Base-by-base conservation (phyloP, 2,113 vertebrate species). In the Calyptommatus sinebrachiatus region DNA sequence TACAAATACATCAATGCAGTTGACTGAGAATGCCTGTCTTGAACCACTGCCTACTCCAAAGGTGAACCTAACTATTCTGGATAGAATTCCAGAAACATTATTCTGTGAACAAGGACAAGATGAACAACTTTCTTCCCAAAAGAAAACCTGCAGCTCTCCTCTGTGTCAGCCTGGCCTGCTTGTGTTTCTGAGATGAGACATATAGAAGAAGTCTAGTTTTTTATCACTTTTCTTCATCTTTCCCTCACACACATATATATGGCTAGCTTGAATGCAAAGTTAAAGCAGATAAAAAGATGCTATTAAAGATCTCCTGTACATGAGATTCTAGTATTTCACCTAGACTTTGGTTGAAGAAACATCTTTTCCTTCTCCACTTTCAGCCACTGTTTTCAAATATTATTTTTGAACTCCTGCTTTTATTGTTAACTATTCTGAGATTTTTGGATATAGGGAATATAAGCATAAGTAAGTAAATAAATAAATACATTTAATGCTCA, bases 1-100 rank as follows among this genome's bases (percentile, higher is more conserved):
- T 53, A 31, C 46, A 81, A 81, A 67, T 26, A 41, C 35, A 50
- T 67, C 60, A 81, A 81, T 72, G 75, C 26, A 75, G 29, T 26
- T 81, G 48, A 57, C 72, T 75, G 7, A 63, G 63, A 60, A 80
- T 80, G 20, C 74, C 41, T 24, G 11, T 24, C 63, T 21, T 68
- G 50, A 70, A 70, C 46, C 22, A 24, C 48, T 78, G 76, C 66
- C 65, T 69, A 20, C 4, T 72, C 72, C 46, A 74, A 50, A 80
- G 67, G 71, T 74, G 79, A 18, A 7, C 46, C 53, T n/a, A 81
- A 26, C 79, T 50, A 69, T 65, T 24, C 45, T 71, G 45, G 24
- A 71, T 1, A 69, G 53, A 29, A 46, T 69, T 24, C 63, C 48
- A 81, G 63, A 61, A 68, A 74, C 48, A 46, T 61, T 26, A 16